These are phyloP conservation scores for Danionella dracula DNA, from an alignment of 2,797 vertebrate species.

Conservation along the genomic window DNA sequence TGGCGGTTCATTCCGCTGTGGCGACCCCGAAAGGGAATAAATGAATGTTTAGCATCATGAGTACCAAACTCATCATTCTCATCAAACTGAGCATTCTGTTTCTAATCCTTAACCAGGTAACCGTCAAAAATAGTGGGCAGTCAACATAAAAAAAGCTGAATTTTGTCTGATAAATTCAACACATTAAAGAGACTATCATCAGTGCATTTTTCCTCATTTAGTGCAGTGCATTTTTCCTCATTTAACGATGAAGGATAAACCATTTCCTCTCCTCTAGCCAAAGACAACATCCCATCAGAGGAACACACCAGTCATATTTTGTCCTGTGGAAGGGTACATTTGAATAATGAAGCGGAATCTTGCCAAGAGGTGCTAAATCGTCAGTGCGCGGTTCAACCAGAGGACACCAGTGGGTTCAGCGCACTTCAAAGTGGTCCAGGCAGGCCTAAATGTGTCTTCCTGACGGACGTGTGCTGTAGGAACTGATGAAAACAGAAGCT, in stretches of 20 bases:
- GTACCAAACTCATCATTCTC: too few relatives aligned
- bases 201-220: too few relatives aligned
- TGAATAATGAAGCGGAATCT: slow-evolving; percentile 34
- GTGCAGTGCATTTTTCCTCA: slow-evolving; percentile 32
- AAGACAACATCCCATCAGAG: slow-evolving; percentile 40
- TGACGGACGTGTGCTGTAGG: slow-evolving; percentile 37
- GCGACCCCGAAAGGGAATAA: too few relatives aligned
- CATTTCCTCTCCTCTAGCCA: slow-evolving; percentile 33
- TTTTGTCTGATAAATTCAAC: too few relatives aligned
- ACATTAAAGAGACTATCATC: too few relatives aligned
- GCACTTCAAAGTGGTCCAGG: slow-evolving; percentile 25
- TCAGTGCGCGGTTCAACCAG: slow-evolving; percentile 31
- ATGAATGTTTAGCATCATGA: too few relatives aligned
- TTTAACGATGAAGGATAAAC: slow-evolving; percentile 30
- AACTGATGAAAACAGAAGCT: slow-evolving; percentile 46
- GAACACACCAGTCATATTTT: slow-evolving; percentile 35
- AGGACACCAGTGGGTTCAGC: slow-evolving; percentile 39
- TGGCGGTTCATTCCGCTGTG: too few relatives aligned
- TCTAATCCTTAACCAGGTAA: too few relatives aligned
- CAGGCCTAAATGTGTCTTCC: slow-evolving; percentile 11
- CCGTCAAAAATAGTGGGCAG: too few relatives aligned
- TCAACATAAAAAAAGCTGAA: too few relatives aligned
- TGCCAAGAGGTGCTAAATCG: slow-evolving; percentile 39
- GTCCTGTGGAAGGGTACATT: slow-evolving; percentile 7
- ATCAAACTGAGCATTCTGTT: too few relatives aligned